Evolutionary conservation across 2,113 vertebrate species (phyloP).

Genomic region (Turnix velox): DNA sequence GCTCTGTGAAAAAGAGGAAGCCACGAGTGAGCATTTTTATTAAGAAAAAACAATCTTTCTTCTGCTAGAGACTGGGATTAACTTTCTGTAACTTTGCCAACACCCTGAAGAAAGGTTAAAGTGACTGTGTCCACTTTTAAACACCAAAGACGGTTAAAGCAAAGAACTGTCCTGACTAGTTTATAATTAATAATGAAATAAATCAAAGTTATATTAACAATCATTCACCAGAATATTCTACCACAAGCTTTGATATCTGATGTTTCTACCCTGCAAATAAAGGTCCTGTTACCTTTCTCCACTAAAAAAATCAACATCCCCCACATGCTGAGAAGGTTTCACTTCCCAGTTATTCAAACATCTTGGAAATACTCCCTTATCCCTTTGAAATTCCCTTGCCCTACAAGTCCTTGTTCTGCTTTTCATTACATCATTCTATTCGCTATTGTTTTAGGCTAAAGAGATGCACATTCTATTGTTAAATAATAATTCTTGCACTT

Average conservation of each 20-base stretch:
- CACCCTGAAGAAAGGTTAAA: not conserved
- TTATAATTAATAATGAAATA: not conserved
- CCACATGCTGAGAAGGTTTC: not conserved
- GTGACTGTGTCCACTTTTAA: not conserved
- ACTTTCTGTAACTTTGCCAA: slow-evolving; percentile 21
- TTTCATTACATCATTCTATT: slow-evolving; percentile 46
- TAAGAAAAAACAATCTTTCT: slow-evolving; percentile 41
- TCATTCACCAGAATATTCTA: not conserved
- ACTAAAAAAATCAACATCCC: slow-evolving; percentile 1
- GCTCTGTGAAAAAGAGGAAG: slow-evolving; percentile 42
- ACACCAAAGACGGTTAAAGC: not conserved
- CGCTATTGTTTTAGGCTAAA: slow-evolving; percentile 37
- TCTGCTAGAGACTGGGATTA: slow-evolving; percentile 37
- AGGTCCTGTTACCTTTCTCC: not conserved
- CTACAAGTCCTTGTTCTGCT: slow-evolving; percentile 61
- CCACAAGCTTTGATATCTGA: not conserved
- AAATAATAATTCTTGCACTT: not conserved
- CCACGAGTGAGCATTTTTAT: slow-evolving; percentile 44
- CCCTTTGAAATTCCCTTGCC: slow-evolving; percentile 61
- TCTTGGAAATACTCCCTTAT: slow-evolving; percentile 17
- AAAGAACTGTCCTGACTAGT: not conserved
- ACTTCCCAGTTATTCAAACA: slow-evolving; percentile 21
- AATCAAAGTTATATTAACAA: not conserved
- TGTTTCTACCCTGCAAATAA: not conserved
- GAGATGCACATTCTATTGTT: slow-evolving; percentile 23